Evolutionary conservation across 2,888 invertebrate genomes (phyloP), one percentile per base, ranked within the genome.

Genomic region (Synergus japonicus): DNA sequence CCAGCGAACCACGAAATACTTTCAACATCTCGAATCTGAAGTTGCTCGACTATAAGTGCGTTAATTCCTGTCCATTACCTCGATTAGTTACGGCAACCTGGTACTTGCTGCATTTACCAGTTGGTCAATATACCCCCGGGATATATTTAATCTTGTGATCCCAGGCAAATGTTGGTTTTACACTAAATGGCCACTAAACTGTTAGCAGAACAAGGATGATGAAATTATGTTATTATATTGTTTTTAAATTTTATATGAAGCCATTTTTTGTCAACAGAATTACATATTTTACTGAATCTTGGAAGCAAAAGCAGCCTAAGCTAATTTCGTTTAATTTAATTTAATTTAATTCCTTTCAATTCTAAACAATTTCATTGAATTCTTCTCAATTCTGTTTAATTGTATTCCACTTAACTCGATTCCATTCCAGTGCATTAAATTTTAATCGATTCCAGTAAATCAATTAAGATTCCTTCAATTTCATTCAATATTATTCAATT

Each of bases 1-100:
- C 60, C 60, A 60, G 22, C 22, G 22, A 60, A 22, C 22, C 22
- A 60, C 12, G 22, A 12, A 60, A 60, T 60, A 22, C 60, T 60
- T 60, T 60, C 12, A 60, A 12, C 22, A 22, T 60, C 22, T 60
- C 22, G 22, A 66, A 41, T 43, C 65, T 66, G 18, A 67, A 67
- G 67, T 66, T 66, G 44, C 67, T 46, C 44, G 18, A 22, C 5
- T 41, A 46, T 18, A 46, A 67, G 44, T 67, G 22, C 66, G 44
- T 44, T 66, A 66, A 66, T 66, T 66, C 44, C 15, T 18, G n/a
- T 66, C 66, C 66, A 44, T 66, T 66, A 44, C n/a, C 44, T 44
- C 18, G 44, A 67, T 67, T 22, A 44, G 44, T 67, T 67, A 22
- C 12, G 5, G 12, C 22, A 67, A 67, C 43, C 18, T 46, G 54